Evolutionary conservation across 2,888 invertebrate species (phyloP).

Genomic region (Arge pagana): DNA sequence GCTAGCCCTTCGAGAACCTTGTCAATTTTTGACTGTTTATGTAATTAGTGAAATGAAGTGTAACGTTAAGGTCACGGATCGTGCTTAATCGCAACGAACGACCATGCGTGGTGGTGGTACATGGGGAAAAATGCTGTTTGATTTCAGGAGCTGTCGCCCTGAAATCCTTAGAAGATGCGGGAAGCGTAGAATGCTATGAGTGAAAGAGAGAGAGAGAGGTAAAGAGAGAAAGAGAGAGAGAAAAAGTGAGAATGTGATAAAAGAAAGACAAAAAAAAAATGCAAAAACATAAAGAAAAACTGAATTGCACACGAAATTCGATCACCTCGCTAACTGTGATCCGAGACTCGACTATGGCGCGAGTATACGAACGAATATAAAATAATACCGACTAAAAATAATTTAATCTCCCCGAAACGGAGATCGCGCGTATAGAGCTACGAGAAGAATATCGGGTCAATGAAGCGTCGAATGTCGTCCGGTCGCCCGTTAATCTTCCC

Average conservation of each 20-base stretch:
- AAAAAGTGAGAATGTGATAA: slow-evolving; percentile 21
- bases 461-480: background rate
- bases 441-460: slow-evolving; percentile 16
- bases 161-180: slow-evolving; percentile 55
- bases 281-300: slow-evolving; percentile 23
- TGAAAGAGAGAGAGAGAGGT: slow-evolving; percentile 23
- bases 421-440: slow-evolving; percentile 12
- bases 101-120: slow-evolving; percentile 43
- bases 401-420: slow-evolving; percentile 35
- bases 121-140: slow-evolving; percentile 52
- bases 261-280: slow-evolving; percentile 32
- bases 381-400: slow-evolving; percentile 50
- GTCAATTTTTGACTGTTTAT: background rate
- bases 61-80: slow-evolving; percentile 27
- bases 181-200: slow-evolving; percentile 39
- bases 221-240: too few relatives aligned
- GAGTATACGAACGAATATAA: slow-evolving; percentile 54
- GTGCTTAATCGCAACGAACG: background rate
- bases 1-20: slow-evolving; percentile 37
- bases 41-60: background rate
- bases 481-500: slow-evolving; percentile 12
- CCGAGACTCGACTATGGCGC: slow-evolving; percentile 48
- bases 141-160: slow-evolving; percentile 59
- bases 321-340: slow-evolving; percentile 58
- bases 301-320: slow-evolving; percentile 49